A percentile compares a stretch with the other conserved stretches of the same genome.
These are phyloP conservation scores for Pseudopleuronectes americanus DNA, from an alignment of 2,797 vertebrate genomes.

Conservation along the genomic window DNA sequence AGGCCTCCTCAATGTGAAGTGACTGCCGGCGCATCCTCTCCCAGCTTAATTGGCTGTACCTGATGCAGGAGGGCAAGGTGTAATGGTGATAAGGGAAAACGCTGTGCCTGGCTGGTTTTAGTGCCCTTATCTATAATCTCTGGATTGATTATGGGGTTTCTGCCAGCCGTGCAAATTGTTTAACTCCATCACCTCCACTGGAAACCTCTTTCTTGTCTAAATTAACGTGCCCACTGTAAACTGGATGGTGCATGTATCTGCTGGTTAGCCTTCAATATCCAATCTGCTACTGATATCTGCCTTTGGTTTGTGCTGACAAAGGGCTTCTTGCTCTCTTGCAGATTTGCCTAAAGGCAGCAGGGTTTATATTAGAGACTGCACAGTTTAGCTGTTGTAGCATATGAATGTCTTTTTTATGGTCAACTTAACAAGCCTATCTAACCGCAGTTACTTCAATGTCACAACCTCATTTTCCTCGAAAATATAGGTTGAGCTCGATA, in stretches of 20 bases:
- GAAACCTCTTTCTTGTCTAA: constrained; percentile 59
- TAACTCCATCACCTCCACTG: constrained; percentile 69
- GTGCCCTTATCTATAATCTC: constrained; percentile 84
- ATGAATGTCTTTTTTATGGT: constrained; percentile 20
- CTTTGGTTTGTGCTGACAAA: not conserved
- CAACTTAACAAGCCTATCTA: constrained; percentile 13
- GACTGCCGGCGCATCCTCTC: constrained; percentile 62
- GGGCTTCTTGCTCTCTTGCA: not conserved
- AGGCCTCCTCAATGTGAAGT: constrained; percentile 66
- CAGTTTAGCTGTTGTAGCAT: not conserved
- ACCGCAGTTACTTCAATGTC: not conserved
- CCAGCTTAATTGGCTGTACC: constrained; percentile 81
- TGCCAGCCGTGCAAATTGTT: constrained; percentile 82
- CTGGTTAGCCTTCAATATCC: not conserved
- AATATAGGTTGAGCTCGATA: no score
- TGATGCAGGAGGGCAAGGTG: constrained; percentile 78
- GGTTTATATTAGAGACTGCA: constrained; percentile 4
- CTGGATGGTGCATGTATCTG: constrained; percentile 17
- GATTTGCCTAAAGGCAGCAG: constrained; percentile 3
- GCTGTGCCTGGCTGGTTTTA: constrained; percentile 80
- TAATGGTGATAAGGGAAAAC: constrained; percentile 82
- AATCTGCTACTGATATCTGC: no score
- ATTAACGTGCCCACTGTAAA: constrained; percentile 33
- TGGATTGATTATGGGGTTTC: constrained; percentile 83
- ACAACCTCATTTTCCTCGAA: not conserved